Evolutionary conservation across 2,113 vertebrate genomes (phyloP), one percentile per base, ranked within the genome.

Genomic region (Thunnus maccoyii): DNA sequence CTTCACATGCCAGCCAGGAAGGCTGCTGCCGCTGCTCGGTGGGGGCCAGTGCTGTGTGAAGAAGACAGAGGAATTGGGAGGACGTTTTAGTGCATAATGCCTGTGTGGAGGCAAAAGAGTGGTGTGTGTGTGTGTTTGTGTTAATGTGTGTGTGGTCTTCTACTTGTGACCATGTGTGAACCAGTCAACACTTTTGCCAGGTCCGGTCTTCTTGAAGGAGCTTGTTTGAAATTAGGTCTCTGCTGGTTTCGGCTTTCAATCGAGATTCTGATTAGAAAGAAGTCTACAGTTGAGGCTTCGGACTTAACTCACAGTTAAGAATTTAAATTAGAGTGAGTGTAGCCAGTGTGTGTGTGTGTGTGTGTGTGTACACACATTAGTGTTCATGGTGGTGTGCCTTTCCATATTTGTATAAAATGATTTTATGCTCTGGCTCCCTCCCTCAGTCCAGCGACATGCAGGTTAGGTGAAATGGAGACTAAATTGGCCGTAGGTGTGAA

Each of bases 1-100:
- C 90, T 93, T 94, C 88, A 92, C 90, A 92, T 89, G 91, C 90
- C 93, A 93, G 87, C 92, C 84, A 88, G 82, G 75, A 86, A 93
- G 87, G 80, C 90, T 88, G 91, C 87, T 76, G 83, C 86, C 72
- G 80, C 86, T 75, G 80, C 90, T 91, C 60, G 84, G 86, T 80
- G 89, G 92, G 87, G 88, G 90, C 88, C 89, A 69, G 71, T 22
- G 83, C 83, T 86, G 82, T 89, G 90, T 82, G 89, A 89, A 87
- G 85, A 89, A 92, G 84, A 88, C 88, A 84, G 87, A 86, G 79
- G 86, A 88, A 91, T 86, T 78, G 72, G 70, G 83, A 84, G 79
- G 89, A 88, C 67, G 25, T 78, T 85, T 82, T 78, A 70, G 81
- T 80, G 68, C 78, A 58, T 81, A 65, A 87, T 87, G 76, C 72